phyloP scores from a whole-genome alignment of 2,113 vertebrate genomes.

The Petromus typicus region DNA sequence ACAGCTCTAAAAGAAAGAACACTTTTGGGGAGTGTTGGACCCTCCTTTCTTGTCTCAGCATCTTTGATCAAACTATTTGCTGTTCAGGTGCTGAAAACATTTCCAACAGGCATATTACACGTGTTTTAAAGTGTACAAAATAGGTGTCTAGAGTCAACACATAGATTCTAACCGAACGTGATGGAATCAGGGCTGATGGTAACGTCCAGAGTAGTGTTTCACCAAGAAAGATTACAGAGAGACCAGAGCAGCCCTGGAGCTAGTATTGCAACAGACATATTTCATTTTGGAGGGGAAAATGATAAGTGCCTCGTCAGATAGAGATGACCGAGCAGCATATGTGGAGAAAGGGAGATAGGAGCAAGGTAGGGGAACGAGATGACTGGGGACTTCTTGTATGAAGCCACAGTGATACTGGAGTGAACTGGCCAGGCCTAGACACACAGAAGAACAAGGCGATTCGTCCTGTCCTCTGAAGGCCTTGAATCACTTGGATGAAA shows the following conservation, averaged over 20 bases:
- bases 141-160: background rate
- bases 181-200: background rate
- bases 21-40: background rate
- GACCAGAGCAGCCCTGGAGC: background rate
- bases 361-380: background rate
- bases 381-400: background rate
- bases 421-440: background rate
- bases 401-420: background rate
- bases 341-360: background rate
- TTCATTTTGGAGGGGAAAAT: background rate
- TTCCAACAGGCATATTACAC: background rate
- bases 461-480: background rate
- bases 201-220: background rate
- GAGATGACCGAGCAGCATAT: background rate
- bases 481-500: background rate
- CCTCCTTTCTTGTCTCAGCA: background rate
- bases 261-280: background rate
- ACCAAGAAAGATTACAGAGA: background rate
- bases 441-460: background rate
- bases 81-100: conserved; percentile 11
- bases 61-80: conserved; percentile 54
- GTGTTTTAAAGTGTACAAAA: conserved; percentile 43
- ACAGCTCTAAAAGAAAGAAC: background rate
- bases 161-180: background rate
- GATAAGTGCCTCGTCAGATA: background rate